Conservation (phyloP, 2,113 vertebrate species). For the Theristicus caerulescens region DNA sequence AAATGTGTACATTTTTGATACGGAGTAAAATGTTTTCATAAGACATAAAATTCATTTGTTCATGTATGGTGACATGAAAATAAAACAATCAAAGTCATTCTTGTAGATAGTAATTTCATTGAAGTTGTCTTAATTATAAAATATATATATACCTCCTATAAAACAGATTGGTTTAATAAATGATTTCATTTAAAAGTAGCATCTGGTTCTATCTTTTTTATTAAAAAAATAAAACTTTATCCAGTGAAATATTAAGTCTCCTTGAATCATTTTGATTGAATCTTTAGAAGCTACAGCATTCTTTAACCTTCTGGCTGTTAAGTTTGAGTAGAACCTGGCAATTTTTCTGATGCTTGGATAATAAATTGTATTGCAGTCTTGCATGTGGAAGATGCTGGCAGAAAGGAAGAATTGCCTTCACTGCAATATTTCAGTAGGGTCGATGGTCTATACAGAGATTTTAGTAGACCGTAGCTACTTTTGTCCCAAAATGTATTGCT, state of each 20-base stretch:
- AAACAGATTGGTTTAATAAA: slow-evolving; percentile 76
- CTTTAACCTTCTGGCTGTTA: background rate
- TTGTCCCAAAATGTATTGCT: background rate
- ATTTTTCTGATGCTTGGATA: background rate
- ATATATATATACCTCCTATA: slow-evolving; percentile 70
- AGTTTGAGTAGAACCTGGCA: background rate
- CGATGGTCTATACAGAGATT: background rate
- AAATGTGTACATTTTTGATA: slow-evolving; percentile 73
- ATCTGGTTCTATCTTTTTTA: slow-evolving; percentile 74
- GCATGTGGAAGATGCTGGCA: background rate
- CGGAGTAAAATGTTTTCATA: slow-evolving; percentile 71
- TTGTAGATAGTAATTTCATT: slow-evolving; percentile 78
- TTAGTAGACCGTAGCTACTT: background rate
- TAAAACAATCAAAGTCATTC: slow-evolving; percentile 72
- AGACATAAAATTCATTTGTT: slow-evolving; percentile 65
- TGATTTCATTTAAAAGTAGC: slow-evolving; percentile 71
- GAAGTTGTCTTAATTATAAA: slow-evolving; percentile 69
- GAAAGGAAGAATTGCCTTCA: background rate
- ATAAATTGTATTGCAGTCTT: background rate
- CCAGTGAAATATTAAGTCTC: slow-evolving; percentile 62
- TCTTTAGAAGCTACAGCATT: background rate
- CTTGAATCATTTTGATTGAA: slow-evolving; percentile 36
- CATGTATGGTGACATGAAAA: slow-evolving; percentile 68
- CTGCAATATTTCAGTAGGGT: background rate
- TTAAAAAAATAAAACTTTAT: slow-evolving; percentile 66